Evolutionary conservation across 1,140 invertebrate genomes (phyloP).

Genomic region (Temnothorax longispinosus): DNA sequence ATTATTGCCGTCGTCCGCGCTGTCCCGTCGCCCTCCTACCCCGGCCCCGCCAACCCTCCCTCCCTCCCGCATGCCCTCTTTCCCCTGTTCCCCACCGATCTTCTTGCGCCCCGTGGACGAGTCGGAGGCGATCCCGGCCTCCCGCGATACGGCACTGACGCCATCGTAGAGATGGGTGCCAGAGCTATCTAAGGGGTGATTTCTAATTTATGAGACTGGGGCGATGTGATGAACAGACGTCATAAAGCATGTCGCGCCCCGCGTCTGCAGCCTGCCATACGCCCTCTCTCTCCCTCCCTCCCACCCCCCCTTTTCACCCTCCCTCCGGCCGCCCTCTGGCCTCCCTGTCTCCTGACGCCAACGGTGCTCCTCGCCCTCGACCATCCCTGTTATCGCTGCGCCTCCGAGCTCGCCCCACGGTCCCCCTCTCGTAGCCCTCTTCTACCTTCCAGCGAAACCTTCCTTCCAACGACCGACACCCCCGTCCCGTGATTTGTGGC

Average conservation of each 20-base stretch:
- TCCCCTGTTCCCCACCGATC: constrained; percentile 24
- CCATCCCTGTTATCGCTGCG: constrained; percentile 75
- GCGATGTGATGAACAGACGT: constrained; percentile 86
- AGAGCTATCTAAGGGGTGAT: constrained; percentile 84
- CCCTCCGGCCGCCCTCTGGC: constrained; percentile 63
- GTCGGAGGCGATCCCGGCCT: constrained; percentile 71
- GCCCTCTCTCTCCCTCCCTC: constrained; percentile 72
- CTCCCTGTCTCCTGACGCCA: constrained; percentile 67
- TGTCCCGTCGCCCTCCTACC: constrained; percentile 46
- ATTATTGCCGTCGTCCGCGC: constrained; percentile 75
- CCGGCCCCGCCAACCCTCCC: background rate
- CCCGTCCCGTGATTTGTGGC: constrained; percentile 75
- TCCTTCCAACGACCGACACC: constrained; percentile 71
- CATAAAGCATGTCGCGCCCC: constrained; percentile 85
- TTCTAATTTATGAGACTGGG: constrained; percentile 86
- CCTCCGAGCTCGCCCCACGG: constrained; percentile 39
- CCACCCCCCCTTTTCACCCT: background rate
- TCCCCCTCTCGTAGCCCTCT: constrained; percentile 58
- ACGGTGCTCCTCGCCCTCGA: constrained; percentile 59
- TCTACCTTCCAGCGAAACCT: constrained; percentile 69
- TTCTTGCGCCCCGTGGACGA: constrained; percentile 69
- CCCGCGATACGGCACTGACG: constrained; percentile 77
- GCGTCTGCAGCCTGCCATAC: constrained; percentile 81
- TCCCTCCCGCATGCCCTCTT: constrained; percentile 16
- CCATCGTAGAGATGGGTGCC: constrained; percentile 76